These are phyloP conservation scores for Trichonephila clavata DNA, from an alignment of 1,140 invertebrate genomes.

Conservation along the genomic window DNA sequence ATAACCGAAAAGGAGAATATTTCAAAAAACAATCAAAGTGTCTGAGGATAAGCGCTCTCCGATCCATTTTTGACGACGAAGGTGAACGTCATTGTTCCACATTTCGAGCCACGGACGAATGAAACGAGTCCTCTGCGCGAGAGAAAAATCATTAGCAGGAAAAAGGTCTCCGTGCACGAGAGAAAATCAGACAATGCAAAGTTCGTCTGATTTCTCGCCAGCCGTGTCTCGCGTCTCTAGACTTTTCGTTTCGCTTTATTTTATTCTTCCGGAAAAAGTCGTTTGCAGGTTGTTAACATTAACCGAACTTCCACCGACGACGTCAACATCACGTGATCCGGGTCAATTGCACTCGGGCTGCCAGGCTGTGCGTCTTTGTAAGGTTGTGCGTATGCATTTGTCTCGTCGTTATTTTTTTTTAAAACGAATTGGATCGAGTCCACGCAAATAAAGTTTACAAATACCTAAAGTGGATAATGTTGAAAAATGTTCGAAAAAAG, in stretches of 20 bases:
- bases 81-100: neutral
- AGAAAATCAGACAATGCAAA: neutral
- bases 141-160: neutral
- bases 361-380: neutral
- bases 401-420: neutral
- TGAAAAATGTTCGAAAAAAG: neutral
- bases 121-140: neutral
- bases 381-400: neutral
- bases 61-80: neutral
- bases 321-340: constrained; percentile 40
- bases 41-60: too few relatives aligned
- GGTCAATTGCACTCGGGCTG: constrained; percentile 16
- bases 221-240: constrained; percentile 26
- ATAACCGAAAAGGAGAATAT: too few relatives aligned
- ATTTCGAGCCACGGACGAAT: neutral
- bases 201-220: constrained; percentile 33
- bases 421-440: neutral
- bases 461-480: neutral
- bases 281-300: constrained; percentile 50
- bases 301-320: constrained; percentile 30
- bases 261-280: constrained; percentile 45
- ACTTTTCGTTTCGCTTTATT: constrained; percentile 5
- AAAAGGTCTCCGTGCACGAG: neutral
- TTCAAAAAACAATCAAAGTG: too few relatives aligned
- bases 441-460: neutral